These are phyloP conservation scores for Leucozona laternaria DNA, from an alignment of 2,888 invertebrate species.

Conservation along the genomic window DNA sequence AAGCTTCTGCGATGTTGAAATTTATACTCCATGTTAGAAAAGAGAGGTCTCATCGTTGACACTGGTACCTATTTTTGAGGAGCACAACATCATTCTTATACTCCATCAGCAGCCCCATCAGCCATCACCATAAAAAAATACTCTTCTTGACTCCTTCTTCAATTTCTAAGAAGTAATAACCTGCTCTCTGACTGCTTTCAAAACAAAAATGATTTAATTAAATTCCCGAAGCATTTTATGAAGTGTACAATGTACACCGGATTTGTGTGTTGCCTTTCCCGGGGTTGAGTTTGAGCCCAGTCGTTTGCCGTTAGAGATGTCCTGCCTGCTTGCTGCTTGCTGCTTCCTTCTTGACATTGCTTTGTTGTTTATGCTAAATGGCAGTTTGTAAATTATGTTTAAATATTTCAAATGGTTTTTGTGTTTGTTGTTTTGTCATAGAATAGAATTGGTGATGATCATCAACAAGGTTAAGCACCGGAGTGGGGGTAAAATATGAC, in stretches of 20 bases:
- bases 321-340: conserved; percentile 15
- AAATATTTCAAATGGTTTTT: conserved; percentile 70
- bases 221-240: conserved; percentile 64
- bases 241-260: neutral
- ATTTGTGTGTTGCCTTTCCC: neutral
- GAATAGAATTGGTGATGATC: conserved; percentile 43
- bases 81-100: neutral
- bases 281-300: too few species aligned
- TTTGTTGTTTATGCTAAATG: conserved; percentile 45
- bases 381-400: conserved; percentile 63
- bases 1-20: conserved; percentile 56
- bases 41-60: neutral
- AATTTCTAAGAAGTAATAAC: conserved; percentile 61
- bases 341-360: conserved; percentile 24
- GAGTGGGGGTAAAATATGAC: neutral
- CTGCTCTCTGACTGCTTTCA: conserved; percentile 56
- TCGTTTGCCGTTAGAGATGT: neutral
- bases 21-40: neutral
- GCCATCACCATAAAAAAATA: neutral
- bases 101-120: neutral
- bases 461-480: conserved; percentile 21
- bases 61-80: conserved; percentile 15
- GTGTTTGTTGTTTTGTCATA: conserved; percentile 53
- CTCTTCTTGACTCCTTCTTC: conserved; percentile 24
- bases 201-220: conserved; percentile 74